phyloP scores from a whole-genome alignment of 2,888 invertebrate genomes.

The Caenorhabditis auriculariae region DNA sequence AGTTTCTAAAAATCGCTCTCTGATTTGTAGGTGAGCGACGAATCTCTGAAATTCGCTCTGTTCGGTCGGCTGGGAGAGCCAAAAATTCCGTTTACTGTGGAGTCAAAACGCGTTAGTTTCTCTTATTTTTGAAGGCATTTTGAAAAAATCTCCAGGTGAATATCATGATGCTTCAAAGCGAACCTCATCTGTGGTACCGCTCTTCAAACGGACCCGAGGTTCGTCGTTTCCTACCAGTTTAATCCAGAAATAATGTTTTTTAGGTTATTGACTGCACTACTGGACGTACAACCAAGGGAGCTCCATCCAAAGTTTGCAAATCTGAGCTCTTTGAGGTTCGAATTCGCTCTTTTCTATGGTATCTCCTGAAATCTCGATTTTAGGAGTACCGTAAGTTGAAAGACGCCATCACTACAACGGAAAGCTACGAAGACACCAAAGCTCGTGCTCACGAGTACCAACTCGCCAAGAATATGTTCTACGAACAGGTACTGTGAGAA shows the following conservation, averaged over 20 bases:
- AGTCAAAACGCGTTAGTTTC: too few species aligned
- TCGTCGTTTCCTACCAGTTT: too few species aligned
- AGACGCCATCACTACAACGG: neutral
- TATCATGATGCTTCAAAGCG: neutral
- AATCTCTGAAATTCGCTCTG: slow-evolving; percentile 16
- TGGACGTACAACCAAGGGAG: slow-evolving; percentile 16
- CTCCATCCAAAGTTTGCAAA: slow-evolving; percentile 23
- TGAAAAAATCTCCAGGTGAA: neutral
- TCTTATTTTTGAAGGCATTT: too few species aligned
- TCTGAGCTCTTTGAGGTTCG: slow-evolving; percentile 13
- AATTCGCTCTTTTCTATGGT: neutral
- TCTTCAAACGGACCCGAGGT: too few species aligned
- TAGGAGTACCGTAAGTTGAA: slow-evolving; percentile 7
- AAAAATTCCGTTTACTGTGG: too few species aligned
- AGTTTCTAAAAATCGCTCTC: too few species aligned
- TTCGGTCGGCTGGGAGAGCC: slow-evolving; percentile 7
- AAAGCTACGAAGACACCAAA: slow-evolving; percentile 22
- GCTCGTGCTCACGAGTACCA: slow-evolving; percentile 20
- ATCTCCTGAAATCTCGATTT: neutral
- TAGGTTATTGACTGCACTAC: slow-evolving; percentile 12
- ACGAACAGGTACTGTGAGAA: slow-evolving; percentile 26
- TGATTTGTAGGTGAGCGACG: too few species aligned
- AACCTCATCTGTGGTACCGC: neutral
- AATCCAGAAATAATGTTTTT: slow-evolving; percentile 1
- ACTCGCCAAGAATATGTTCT: slow-evolving; percentile 25